Evolutionary conservation across 2,888 invertebrate species (phyloP), one percentile per base, ranked within the genome.

Genomic region (Arrhopalites spinosus): DNA sequence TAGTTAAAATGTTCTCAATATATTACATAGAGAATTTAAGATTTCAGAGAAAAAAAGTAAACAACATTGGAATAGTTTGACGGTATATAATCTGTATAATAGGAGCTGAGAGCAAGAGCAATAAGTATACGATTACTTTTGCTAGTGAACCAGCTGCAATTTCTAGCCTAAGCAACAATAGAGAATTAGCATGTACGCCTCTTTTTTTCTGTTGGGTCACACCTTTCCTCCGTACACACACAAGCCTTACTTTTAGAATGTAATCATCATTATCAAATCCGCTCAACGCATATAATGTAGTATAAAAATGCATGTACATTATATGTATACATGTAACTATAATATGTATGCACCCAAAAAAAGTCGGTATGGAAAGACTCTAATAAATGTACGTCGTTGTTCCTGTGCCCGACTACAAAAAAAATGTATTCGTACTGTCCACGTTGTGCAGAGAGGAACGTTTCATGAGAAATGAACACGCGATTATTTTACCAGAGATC

Each of bases 151-250:
- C 59, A 59, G 59, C 59, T 59, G 23, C 59, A 59, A 59, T 59
- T 25, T 25, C 59, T 20, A 25, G 20, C 59, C 36, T 36, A 27
- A 50, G 43, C 61, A 71, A 71, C 71, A 71, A 71, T 71, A 36
- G 71, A 71, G 36, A 30, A 53, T 71, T 71, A 71, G 71, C 61
- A 71, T 71, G 71, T 59, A 71, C 71, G 71, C 71, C 71, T 71
- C 59, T 70, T 70, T 70, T 53, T 70, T 56, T 20, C 11, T 36
- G 36, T 36, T 71, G 71, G 71, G 71, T 71, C 71, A 71, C 71
- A 71, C 71, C 71, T 71, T 59, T 59, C 59, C 59, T 59, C 25
- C 23, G 20, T 20, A 53, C 59, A 59, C 59, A 59, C 20, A 53
- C 53, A 59, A 59, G 25, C 59, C 59, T 59, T 23, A 59, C 23